These are phyloP conservation scores for Sialia sialis DNA, from an alignment of 2,113 vertebrate genomes.

Conservation along the genomic window DNA sequence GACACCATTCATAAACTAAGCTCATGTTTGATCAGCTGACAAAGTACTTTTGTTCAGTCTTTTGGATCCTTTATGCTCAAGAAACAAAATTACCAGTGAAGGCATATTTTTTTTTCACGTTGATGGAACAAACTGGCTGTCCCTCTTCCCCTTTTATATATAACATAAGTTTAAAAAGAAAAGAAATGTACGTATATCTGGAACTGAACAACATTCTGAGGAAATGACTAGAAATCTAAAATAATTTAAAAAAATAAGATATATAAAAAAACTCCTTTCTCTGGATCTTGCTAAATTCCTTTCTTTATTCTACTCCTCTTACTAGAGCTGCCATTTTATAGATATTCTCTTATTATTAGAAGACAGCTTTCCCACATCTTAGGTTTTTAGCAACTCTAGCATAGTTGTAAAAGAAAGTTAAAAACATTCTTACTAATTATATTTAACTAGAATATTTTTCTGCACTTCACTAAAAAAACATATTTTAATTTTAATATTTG, in stretches of 20 bases:
- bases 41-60: neutral
- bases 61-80: neutral
- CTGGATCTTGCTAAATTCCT: neutral
- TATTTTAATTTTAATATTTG: neutral
- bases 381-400: neutral
- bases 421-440: neutral
- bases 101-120: neutral
- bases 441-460: neutral
- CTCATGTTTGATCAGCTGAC: neutral
- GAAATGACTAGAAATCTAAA: neutral
- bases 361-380: neutral
- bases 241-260: neutral
- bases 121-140: neutral
- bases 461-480: neutral
- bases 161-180: neutral
- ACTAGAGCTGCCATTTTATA: neutral
- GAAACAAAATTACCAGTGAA: neutral
- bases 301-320: neutral
- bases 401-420: neutral
- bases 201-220: neutral
- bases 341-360: neutral
- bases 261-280: neutral
- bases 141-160: neutral
- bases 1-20: conserved; percentile 15
- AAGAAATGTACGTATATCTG: neutral